A percentile compares a stretch with the other conserved stretches of the same genome.
phyloP scores from a whole-genome alignment of 2,797 vertebrate species.

The Syndactyla subalaris region DNA sequence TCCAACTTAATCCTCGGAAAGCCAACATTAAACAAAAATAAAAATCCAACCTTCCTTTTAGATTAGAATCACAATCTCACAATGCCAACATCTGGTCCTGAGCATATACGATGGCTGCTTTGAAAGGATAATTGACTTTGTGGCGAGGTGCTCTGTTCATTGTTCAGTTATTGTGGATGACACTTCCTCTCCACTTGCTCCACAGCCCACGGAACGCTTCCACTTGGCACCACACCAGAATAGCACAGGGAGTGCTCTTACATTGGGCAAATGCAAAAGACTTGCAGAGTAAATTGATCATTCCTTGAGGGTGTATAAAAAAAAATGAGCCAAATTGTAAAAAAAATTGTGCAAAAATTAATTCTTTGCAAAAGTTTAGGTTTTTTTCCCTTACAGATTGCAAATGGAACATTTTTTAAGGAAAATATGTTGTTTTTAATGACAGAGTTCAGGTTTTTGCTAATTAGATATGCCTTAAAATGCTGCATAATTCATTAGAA shows the following conservation, averaged over 20 bases:
- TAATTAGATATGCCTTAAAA: neutral
- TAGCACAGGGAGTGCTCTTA: fast-evolving
- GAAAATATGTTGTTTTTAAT: neutral
- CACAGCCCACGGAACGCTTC: neutral
- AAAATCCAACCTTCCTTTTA: neutral
- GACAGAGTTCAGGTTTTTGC: fast-evolving
- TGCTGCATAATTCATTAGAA: neutral
- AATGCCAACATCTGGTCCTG: neutral
- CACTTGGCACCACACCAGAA: fast-evolving
- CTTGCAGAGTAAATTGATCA: fast-evolving
- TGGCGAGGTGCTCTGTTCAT: neutral
- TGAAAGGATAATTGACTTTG: neutral
- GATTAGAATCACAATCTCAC: neutral
- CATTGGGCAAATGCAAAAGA: neutral
- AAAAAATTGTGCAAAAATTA: neutral
- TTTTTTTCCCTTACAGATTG: neutral
- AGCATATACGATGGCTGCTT: neutral
- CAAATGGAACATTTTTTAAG: neutral
- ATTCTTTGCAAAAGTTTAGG: neutral
- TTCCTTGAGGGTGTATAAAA: fast-evolving
- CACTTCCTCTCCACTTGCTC: neutral
- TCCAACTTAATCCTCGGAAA: neutral
- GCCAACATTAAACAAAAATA: neutral
- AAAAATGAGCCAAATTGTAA: neutral
- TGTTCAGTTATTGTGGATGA: neutral